Evolutionary conservation across 2,888 invertebrate genomes (phyloP), one percentile per base, ranked within the genome.

Genomic region (Cryptocheilus praepositus): DNA sequence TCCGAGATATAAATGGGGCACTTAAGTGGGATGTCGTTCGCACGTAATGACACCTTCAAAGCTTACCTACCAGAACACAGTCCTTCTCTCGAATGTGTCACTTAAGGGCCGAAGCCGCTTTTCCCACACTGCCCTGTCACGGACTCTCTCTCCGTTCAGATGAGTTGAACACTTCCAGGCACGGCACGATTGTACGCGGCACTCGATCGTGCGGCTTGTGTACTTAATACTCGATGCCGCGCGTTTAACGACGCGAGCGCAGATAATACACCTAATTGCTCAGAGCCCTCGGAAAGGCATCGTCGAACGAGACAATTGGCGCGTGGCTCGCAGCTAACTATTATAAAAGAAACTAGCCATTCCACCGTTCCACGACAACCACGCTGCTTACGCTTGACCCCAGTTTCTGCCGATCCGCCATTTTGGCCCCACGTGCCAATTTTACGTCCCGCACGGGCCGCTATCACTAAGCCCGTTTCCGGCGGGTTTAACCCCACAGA

Each of bases 11-110:
- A 82, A 83, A 83, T 79, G 84, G 79, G 63, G 70, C 79, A 82
- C 77, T 83, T 82, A 78, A 81, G 80, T 80, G 75, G 79, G 74
- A 80, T 79, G 84, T 82, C 81, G 83, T 82, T 81, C 74, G 80
- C 79, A 77, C 83, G 78, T 81, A 83, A 83, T 81, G 82, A 83
- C 79, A 77, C 80, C 79, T 78, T 77, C 83, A 74, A 80, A 80
- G 77, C 79, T 80, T 76, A 79, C 81, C 74, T 80, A 82, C 77
- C 72, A 61, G 76, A 72, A 71, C 76, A 72, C 62, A 60, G 63
- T 70, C 58, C 60, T 59, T 36, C 36, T 11, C 36, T 51, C 53
- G 58, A 57, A 70, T 51, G 64, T 67, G 72, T 75, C 77, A 60
- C 61, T 71, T 61, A 70, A 54, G 59, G 59, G n/a, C 18, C 51